A percentile compares a stretch with the other conserved stretches of the same genome.
These are phyloP conservation scores for Dryomyza anilis DNA, from an alignment of 2,888 invertebrate species.

Conservation along the genomic window DNA sequence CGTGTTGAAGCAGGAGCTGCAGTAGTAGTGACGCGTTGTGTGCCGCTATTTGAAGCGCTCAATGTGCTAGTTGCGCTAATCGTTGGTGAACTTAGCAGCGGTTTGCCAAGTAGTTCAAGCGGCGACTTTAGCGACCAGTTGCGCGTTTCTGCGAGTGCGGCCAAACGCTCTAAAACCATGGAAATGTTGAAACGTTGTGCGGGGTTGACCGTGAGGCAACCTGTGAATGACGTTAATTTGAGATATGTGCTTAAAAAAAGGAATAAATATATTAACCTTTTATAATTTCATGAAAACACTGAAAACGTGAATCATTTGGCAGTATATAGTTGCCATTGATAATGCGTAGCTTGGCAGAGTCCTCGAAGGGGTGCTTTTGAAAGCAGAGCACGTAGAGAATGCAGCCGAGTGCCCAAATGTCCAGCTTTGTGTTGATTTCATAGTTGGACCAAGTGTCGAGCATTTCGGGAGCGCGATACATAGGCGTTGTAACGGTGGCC, in stretches of 20 bases:
- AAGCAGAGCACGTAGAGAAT: conserved; percentile 90
- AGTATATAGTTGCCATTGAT: conserved; percentile 93
- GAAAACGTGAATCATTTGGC: conserved; percentile 79
- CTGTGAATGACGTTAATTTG: conserved; percentile 31
- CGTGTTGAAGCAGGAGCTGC: conserved; percentile 25
- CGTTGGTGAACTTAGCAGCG: conserved; percentile 52
- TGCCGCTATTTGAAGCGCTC: conserved; percentile 33
- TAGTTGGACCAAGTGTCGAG: conserved; percentile 96
- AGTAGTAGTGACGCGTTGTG: too few relatives aligned
- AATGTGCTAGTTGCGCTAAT: conserved; percentile 5
- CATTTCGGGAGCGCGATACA: conserved; percentile 99
- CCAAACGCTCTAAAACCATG: conserved; percentile 81
- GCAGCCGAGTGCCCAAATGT: conserved; percentile 98
- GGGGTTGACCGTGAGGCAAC: conserved; percentile 83
- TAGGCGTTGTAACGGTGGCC: conserved; percentile 73
- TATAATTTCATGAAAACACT: conserved; percentile 88
- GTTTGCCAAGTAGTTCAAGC: conserved; percentile 62
- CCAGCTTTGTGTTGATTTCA: conserved; percentile 86
- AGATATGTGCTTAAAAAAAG: neutral
- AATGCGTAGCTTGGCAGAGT: conserved; percentile 92
- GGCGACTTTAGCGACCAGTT: conserved; percentile 82
- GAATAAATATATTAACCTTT: conserved; percentile 64
- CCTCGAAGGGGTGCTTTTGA: conserved; percentile 96
- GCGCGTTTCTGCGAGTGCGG: conserved; percentile 86
- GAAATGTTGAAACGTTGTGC: conserved; percentile 78